Conservation (phyloP, 2,797 vertebrate species). For the Myripristis murdjan region DNA sequence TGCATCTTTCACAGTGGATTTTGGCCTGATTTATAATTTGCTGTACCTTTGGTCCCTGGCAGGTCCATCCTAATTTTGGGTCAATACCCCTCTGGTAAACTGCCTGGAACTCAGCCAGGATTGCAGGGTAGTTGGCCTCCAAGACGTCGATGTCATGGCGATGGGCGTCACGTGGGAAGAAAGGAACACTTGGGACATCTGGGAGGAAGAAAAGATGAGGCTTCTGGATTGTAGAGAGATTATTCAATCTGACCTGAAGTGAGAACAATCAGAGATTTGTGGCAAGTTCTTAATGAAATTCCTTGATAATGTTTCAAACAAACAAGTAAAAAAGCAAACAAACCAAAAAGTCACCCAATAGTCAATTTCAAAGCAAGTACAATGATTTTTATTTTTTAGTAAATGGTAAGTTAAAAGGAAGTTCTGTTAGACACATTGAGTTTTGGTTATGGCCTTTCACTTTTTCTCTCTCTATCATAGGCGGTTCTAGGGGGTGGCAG, state of each 20-base stretch:
- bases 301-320: neutral
- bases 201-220: constrained; percentile 91
- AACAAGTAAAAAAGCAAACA: too few relatives aligned
- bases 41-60: constrained; percentile 81
- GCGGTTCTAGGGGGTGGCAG: too few relatives aligned
- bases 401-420: too few relatives aligned
- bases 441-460: too few relatives aligned
- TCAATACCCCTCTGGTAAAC: constrained; percentile 86
- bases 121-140: constrained; percentile 87
- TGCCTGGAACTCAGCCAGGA: constrained; percentile 88
- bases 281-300: neutral
- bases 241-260: constrained; percentile 79
- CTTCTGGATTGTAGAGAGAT: constrained; percentile 89
- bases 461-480: too few relatives aligned
- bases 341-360: too few relatives aligned
- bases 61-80: constrained; percentile 84
- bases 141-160: constrained; percentile 91
- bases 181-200: constrained; percentile 91
- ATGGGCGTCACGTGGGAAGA: constrained; percentile 91
- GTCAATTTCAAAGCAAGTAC: too few relatives aligned
- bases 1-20: neutral
- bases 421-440: too few relatives aligned
- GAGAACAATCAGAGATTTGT: constrained; percentile 31
- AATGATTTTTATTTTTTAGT: too few relatives aligned
- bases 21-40: constrained; percentile 1